phyloP scores from a whole-genome alignment of 2,888 invertebrate genomes.

The Acleris holmiana region DNA sequence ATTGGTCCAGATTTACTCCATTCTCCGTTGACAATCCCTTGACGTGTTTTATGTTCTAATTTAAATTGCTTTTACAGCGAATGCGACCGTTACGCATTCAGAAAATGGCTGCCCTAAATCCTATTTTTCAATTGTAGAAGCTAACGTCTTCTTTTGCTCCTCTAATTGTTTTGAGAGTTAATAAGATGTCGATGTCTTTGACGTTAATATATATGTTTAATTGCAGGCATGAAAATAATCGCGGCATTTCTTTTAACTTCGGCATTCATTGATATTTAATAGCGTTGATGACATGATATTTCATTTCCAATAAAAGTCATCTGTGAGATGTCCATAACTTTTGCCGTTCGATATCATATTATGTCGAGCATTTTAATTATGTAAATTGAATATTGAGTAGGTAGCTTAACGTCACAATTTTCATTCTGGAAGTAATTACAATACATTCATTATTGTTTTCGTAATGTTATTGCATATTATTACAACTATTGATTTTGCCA shows the following conservation, averaged over 20 bases:
- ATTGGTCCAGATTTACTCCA: constrained; percentile 60
- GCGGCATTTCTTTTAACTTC: not conserved
- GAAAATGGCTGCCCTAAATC: constrained; percentile 54
- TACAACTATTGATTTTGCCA: too few species aligned
- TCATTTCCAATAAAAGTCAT: not conserved
- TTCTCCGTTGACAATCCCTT: constrained; percentile 71
- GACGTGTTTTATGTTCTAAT: constrained; percentile 72
- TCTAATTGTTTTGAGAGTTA: constrained; percentile 60
- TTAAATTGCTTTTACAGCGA: constrained; percentile 69
- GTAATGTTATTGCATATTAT: too few species aligned
- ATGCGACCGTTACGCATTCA: constrained; percentile 60
- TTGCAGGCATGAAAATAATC: not conserved
- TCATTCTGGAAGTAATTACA: too few species aligned
- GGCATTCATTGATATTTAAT: too few species aligned
- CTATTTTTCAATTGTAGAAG: constrained; percentile 64
- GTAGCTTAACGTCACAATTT: too few species aligned
- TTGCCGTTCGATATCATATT: not conserved
- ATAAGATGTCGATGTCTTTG: constrained; percentile 41
- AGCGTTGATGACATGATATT: too few species aligned
- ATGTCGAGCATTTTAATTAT: too few species aligned
- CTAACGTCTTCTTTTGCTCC: constrained; percentile 57
- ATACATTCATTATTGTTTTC: too few species aligned
- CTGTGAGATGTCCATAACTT: not conserved
- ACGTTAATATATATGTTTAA: constrained; percentile 18
- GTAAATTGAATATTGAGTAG: too few species aligned